These are phyloP conservation scores for Drosophila conformis DNA, from an alignment of 2,888 invertebrate genomes.

Conservation along the genomic window DNA sequence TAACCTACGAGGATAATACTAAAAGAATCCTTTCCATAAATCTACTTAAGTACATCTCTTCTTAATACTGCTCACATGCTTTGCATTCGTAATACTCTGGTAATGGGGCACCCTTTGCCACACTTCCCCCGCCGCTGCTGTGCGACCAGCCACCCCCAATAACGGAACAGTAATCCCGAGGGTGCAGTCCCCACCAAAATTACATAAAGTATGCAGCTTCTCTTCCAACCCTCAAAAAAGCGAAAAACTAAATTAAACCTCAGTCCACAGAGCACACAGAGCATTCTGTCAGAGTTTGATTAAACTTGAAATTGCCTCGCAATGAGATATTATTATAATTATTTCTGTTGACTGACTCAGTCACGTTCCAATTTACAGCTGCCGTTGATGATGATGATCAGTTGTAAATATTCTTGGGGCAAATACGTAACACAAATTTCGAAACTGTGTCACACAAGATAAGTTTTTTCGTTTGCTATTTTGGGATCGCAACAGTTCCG, in stretches of 20 bases:
- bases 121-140: not conserved
- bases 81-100: constrained; percentile 4
- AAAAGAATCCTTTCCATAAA: constrained; percentile 4
- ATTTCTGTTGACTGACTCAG: not conserved
- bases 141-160: constrained; percentile 4
- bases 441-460: constrained; percentile 14
- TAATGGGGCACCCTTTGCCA: constrained; percentile 8
- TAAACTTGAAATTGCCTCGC: constrained; percentile 8
- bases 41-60: constrained; percentile 1
- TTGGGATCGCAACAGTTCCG: constrained; percentile 41
- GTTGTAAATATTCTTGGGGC: constrained; percentile 9
- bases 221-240: constrained; percentile 16
- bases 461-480: constrained; percentile 32
- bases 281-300: constrained; percentile 5
- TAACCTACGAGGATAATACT: not conserved
- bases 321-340: not conserved
- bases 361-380: constrained; percentile 20
- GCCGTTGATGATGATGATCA: not conserved
- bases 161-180: not conserved
- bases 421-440: not conserved
- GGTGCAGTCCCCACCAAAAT: constrained; percentile 15
- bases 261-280: not conserved
- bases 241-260: not conserved
- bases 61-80: not conserved
- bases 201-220: constrained; percentile 4